Evolutionary conservation across 2,113 vertebrate genomes (phyloP).

Genomic region (Neomonachus schauinslandi): DNA sequence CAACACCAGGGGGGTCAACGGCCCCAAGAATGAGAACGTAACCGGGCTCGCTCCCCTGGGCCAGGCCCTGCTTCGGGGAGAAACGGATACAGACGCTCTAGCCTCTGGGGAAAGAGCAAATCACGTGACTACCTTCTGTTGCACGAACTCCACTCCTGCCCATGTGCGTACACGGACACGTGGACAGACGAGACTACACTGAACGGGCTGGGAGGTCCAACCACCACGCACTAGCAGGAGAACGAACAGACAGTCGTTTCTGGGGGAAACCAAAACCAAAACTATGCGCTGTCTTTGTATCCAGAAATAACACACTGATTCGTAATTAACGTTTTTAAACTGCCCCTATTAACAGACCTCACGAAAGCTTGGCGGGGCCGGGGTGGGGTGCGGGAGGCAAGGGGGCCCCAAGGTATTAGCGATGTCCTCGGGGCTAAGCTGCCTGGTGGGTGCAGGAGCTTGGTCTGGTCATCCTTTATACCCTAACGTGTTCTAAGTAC

Average conservation of each 20-base stretch:
- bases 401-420: accelerated
- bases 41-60: background rate
- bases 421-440: accelerated
- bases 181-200: background rate
- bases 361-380: background rate
- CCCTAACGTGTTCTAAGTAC: accelerated
- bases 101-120: accelerated
- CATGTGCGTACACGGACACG: accelerated
- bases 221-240: accelerated
- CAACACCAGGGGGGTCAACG: no score
- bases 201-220: accelerated
- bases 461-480: accelerated
- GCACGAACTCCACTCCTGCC: accelerated
- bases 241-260: accelerated
- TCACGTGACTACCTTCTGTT: accelerated
- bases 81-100: accelerated
- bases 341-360: accelerated
- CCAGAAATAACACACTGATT: background rate
- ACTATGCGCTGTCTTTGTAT: accelerated
- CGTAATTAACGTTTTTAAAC: accelerated
- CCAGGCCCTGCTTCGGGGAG: background rate
- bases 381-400: accelerated
- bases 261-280: background rate
- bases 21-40: accelerated
- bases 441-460: accelerated